Percentiles rank a stretch among this genome's conserved stretches.
These are phyloP conservation scores for Scleropages formosus DNA, from an alignment of 2,797 vertebrate genomes.

Conservation along the genomic window DNA sequence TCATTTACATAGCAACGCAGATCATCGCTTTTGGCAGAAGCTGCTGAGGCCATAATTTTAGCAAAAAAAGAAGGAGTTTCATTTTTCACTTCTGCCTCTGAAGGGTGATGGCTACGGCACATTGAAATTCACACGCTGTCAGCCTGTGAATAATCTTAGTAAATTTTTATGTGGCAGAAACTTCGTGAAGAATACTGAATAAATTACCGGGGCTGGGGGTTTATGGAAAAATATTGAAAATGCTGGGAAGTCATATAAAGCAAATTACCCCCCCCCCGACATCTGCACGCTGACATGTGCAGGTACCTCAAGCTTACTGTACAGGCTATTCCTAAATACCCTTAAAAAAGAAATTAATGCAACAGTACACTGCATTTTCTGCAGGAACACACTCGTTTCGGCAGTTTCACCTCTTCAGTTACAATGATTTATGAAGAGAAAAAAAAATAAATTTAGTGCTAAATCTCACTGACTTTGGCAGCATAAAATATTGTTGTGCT, in stretches of 20 bases:
- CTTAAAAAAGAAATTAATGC: not conserved
- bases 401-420: too few species aligned
- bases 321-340: not conserved
- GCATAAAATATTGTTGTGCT: too few species aligned
- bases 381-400: too few species aligned
- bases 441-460: too few species aligned
- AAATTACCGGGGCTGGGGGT: not conserved
- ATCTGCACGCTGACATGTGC: not conserved
- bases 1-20: not conserved
- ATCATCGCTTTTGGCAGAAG: not conserved
- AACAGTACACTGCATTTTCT: too few species aligned
- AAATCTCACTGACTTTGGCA: too few species aligned
- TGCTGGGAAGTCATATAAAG: not conserved
- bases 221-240: not conserved
- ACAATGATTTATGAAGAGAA: too few species aligned
- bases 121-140: not conserved
- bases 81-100: not conserved
- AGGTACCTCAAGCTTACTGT: not conserved
- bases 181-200: conserved; percentile 1
- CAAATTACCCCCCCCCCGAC: not conserved
- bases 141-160: not conserved
- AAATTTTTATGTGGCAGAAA: conserved; percentile 7
- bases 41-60: not conserved
- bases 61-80: not conserved
- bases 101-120: not conserved